phyloP scores from a whole-genome alignment of 2,797 vertebrate genomes.

The Sebastes oblongus region DNA sequence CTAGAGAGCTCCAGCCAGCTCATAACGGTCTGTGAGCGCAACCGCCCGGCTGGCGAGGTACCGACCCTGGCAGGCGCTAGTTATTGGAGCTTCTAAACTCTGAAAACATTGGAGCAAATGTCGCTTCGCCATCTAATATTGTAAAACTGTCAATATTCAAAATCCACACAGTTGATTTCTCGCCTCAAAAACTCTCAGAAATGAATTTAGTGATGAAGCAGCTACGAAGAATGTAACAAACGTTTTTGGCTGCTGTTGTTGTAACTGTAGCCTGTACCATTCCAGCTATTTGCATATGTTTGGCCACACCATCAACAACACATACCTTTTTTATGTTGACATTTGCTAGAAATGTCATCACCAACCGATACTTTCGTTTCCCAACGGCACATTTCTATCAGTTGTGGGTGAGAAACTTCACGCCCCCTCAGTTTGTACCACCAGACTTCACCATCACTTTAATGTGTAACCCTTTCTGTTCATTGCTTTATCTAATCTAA shows the following conservation, averaged over 20 bases:
- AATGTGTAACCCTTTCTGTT: neutral
- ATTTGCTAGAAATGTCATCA: neutral
- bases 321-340: neutral
- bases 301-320: neutral
- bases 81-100: too few relatives aligned
- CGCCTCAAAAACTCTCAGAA: too few relatives aligned
- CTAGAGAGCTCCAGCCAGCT: too few relatives aligned
- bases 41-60: too few relatives aligned
- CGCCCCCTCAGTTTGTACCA: neutral
- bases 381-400: neutral
- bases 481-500: neutral
- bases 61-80: accelerated
- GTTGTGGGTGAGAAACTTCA: neutral
- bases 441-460: neutral
- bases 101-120: too few relatives aligned
- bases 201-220: too few relatives aligned
- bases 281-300: neutral
- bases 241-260: too few relatives aligned
- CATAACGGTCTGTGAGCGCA: accelerated
- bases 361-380: neutral
- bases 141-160: too few relatives aligned
- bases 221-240: too few relatives aligned
- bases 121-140: too few relatives aligned
- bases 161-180: too few relatives aligned
- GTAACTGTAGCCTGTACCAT: too few relatives aligned